Conservation (phyloP, 2,797 vertebrate genomes). For the Syngnathus acus region DNA sequence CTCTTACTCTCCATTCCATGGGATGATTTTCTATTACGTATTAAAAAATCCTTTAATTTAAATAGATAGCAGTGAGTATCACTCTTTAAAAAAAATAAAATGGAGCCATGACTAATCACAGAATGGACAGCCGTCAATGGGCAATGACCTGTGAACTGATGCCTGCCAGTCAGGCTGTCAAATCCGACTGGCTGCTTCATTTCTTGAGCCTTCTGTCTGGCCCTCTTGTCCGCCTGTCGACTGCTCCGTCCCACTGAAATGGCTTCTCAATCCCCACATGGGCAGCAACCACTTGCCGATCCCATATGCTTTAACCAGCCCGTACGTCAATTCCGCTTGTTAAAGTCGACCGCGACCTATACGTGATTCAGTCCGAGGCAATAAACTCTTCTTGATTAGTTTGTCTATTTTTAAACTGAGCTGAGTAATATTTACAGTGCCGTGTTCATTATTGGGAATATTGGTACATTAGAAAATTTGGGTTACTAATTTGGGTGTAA, state of each 20-base stretch:
- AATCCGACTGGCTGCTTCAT: constrained; percentile 45
- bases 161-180: constrained; percentile 53
- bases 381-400: constrained; percentile 11
- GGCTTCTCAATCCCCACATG: constrained; percentile 4
- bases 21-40: background rate
- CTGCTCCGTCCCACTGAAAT: constrained; percentile 38
- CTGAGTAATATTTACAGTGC: background rate
- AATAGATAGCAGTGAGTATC: background rate
- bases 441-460: too few relatives aligned
- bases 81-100: constrained; percentile 7
- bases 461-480: too few relatives aligned
- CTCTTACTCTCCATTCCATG: constrained; percentile 16
- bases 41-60: too few relatives aligned
- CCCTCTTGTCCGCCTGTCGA: constrained; percentile 41
- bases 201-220: constrained; percentile 40
- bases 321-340: constrained; percentile 23
- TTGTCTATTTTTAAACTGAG: background rate
- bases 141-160: constrained; percentile 26
- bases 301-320: constrained; percentile 36
- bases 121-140: constrained; percentile 43
- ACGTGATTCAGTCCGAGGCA: constrained; percentile 25
- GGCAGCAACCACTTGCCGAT: constrained; percentile 43
- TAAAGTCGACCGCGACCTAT: constrained; percentile 14
- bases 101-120: constrained; percentile 40
- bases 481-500: too few relatives aligned